phyloP scores from a whole-genome alignment of 2,888 invertebrate genomes.

The Hoplodrina blanda region DNA sequence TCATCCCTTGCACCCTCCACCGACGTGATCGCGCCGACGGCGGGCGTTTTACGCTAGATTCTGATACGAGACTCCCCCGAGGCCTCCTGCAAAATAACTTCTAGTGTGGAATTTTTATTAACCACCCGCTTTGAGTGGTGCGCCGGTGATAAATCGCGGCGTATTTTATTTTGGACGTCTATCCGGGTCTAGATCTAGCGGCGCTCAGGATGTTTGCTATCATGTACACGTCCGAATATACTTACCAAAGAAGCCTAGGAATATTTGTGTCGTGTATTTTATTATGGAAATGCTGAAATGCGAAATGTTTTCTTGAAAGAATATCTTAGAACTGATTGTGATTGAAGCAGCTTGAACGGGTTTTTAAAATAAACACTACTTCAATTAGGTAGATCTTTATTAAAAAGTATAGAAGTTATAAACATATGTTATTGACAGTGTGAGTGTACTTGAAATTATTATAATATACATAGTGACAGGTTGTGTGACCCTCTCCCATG shows the following conservation, averaged over 20 bases:
- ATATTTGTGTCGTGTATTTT: conserved; percentile 26
- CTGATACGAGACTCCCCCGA: conserved; percentile 82
- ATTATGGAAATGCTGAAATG: conserved; percentile 18
- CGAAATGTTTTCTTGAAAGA: conserved; percentile 5
- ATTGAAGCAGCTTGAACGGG: background rate
- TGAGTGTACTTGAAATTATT: conserved; percentile 13
- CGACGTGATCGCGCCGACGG: conserved; percentile 75
- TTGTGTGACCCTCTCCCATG: conserved; percentile 14
- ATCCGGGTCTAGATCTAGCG: conserved; percentile 50
- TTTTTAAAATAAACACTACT: background rate
- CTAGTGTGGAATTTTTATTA: conserved; percentile 88
- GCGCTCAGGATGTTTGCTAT: conserved; percentile 39
- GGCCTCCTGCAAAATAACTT: conserved; percentile 86
- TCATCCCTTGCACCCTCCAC: conserved; percentile 57
- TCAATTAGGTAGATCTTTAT: too few relatives aligned
- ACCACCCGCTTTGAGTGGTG: conserved; percentile 75
- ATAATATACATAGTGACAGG: conserved; percentile 24
- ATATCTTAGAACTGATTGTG: background rate
- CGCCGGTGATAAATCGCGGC: conserved; percentile 61
- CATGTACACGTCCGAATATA: conserved; percentile 43
- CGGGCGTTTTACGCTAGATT: conserved; percentile 80
- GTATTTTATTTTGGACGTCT: conserved; percentile 62
- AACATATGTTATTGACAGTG: background rate
- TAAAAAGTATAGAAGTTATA: background rate
- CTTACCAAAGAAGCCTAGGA: conserved; percentile 18